Base-by-base conservation (phyloP, 2,888 invertebrate species). In the Eustalomyia histrio region DNA sequence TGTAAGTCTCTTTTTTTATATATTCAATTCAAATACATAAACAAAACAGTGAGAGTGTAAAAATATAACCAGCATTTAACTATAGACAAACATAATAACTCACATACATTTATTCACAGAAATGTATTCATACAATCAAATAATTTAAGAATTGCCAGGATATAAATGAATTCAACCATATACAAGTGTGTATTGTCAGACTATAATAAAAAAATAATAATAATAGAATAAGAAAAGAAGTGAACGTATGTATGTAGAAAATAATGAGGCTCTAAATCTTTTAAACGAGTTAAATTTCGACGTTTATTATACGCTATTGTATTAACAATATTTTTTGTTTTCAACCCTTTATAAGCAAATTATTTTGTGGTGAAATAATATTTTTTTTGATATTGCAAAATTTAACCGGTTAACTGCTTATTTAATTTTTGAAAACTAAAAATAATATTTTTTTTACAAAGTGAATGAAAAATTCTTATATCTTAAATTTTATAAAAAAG, bases 201-300 rank as follows among this genome's bases (percentile, higher is more conserved):
- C 65, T 53, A 60, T 43, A 33, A 24, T 47, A 76, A 43, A 12
- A 5, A 47, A 60, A 69, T 18, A 18, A 52, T 18, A 18, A 52
- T 12, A 58, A 29, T 58, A 52, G 14, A 64, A 58, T 39, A 18
- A 10, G 43, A 10, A 63, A 76, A 61, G 60, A 57, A 69, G 57
- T 35, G 71, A 73, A 35, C 17, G 29, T 53, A 71, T 76, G 53
- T 69, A 18, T 76, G 53, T 69, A 18, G 24, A 74, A 76, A 61
- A 74, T 81, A 81, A 81, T 78, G 71, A 81, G 69, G 78, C 78
- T 69, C 65, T 81, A 78, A 81, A 78, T 74, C 74, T 71, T 72
- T 78, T 78, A 74, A 81, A 81, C 74, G 74, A 78, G 69, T 74
- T 78, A 21, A 74, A 81, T 71, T 74, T 78, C 65, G 65, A 74